phyloP scores from a whole-genome alignment of 1,140 invertebrate species.

The Zaprionus nigranus region DNA sequence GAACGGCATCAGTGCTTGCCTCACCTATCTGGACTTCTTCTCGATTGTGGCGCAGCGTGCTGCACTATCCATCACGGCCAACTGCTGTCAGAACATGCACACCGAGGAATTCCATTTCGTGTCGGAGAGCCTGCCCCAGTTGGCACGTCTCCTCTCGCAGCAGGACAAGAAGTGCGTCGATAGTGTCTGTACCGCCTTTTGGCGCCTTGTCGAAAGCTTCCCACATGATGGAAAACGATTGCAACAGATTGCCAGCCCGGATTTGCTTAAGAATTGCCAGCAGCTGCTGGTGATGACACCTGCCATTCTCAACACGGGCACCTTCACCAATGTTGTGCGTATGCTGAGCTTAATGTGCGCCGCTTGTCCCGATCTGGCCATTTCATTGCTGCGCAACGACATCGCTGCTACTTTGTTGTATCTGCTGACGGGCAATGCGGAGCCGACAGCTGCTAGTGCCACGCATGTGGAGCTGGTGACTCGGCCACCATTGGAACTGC shows the following conservation, averaged over 20 bases:
- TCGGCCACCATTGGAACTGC: slow-evolving; percentile 96
- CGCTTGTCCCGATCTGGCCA: slow-evolving; percentile 96
- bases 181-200: slow-evolving; percentile 98
- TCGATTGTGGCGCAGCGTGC: slow-evolving; percentile 98
- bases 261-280: slow-evolving; percentile 96
- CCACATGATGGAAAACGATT: slow-evolving; percentile 95
- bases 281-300: slow-evolving; percentile 96
- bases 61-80: slow-evolving; percentile 97
- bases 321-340: slow-evolving; percentile 97
- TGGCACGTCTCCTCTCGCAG: slow-evolving; percentile 93
- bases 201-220: slow-evolving; percentile 97
- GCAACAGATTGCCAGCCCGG: slow-evolving; percentile 97
- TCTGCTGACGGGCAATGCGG: slow-evolving; percentile 93
- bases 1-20: slow-evolving; percentile 95
- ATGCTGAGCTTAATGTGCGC: slow-evolving; percentile 98
- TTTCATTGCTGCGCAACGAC: slow-evolving; percentile 95
- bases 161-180: slow-evolving; percentile 99
- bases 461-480: slow-evolving; percentile 92
- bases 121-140: slow-evolving; percentile 92
- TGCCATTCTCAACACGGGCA: slow-evolving; percentile 95
- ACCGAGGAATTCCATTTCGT: slow-evolving; percentile 97
- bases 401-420: slow-evolving; percentile 97
- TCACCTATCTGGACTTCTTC: slow-evolving; percentile 99
- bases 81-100: slow-evolving; percentile 97
- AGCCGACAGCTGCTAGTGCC: slow-evolving; percentile 80